Percentiles rank a stretch among this genome's conserved stretches.
These are phyloP conservation scores for Eudorcas thomsonii DNA, from an alignment of 2,113 vertebrate genomes.

Conservation along the genomic window DNA sequence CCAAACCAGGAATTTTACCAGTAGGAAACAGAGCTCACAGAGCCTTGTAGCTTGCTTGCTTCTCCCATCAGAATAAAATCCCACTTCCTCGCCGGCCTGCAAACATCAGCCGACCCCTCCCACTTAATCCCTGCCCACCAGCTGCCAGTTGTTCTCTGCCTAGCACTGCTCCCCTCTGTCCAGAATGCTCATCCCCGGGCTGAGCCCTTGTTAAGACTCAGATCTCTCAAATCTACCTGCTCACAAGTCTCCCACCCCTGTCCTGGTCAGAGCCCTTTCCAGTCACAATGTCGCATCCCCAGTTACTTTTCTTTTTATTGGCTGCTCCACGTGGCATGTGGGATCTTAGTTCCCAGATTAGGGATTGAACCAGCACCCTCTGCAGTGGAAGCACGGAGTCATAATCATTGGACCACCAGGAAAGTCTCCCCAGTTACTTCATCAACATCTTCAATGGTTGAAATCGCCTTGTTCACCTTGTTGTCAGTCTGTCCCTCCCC, in stretches of 20 bases:
- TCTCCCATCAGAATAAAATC: constrained; percentile 1
- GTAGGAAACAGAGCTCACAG: neutral
- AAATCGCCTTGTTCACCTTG: neutral
- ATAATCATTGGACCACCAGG: neutral
- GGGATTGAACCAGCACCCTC: neutral
- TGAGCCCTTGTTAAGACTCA: neutral
- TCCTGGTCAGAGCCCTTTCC: neutral
- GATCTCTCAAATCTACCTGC: neutral
- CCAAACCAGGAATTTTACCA: neutral
- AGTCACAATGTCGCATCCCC: neutral
- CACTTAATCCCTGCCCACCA: neutral
- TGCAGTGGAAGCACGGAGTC: neutral
- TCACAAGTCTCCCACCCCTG: neutral
- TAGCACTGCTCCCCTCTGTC: neutral
- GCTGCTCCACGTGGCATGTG: neutral
- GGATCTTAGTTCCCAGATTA: neutral
- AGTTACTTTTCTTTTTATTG: neutral
- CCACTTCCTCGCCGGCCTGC: neutral
- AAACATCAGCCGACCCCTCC: neutral
- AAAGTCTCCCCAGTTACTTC: neutral
- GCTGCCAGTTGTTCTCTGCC: neutral
- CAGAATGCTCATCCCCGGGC: neutral
- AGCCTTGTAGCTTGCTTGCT: neutral
- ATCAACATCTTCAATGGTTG: neutral
- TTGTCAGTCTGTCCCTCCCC: neutral